Percentiles rank a stretch among this genome's conserved stretches.
These are phyloP conservation scores for Aphidius colemani DNA, from an alignment of 2,888 invertebrate species.

Conservation along the genomic window DNA sequence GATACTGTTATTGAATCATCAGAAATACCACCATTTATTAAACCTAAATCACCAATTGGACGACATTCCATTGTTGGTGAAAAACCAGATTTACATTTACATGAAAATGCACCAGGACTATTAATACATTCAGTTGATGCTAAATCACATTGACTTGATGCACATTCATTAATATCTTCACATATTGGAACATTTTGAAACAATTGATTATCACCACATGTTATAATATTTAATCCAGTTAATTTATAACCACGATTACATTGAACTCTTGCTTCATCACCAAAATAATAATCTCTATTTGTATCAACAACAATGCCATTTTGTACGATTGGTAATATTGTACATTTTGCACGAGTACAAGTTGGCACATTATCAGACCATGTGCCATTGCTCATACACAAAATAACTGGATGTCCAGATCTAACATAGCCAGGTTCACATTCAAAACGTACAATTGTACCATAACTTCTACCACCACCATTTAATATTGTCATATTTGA, in stretches of 20 bases:
- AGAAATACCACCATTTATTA: slow-evolving; percentile 86
- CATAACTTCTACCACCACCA: slow-evolving; percentile 90
- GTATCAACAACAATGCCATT: slow-evolving; percentile 87
- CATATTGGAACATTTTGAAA: slow-evolving; percentile 86
- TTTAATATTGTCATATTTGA: slow-evolving; percentile 86
- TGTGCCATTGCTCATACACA: slow-evolving; percentile 94
- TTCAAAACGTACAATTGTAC: slow-evolving; percentile 89
- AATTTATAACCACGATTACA: slow-evolving; percentile 89
- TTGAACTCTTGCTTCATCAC: slow-evolving; percentile 90
- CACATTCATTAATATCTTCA: slow-evolving; percentile 89
- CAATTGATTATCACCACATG: slow-evolving; percentile 81
- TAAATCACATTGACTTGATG: slow-evolving; percentile 85
- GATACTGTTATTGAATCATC: slow-evolving; percentile 89
- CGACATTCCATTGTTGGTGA: slow-evolving; percentile 85
- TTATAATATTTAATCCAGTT: slow-evolving; percentile 80
- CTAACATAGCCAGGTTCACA: slow-evolving; percentile 90
- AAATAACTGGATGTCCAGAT: slow-evolving; percentile 84
- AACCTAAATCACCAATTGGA: slow-evolving; percentile 86
- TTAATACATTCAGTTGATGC: slow-evolving; percentile 91
- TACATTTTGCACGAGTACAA: slow-evolving; percentile 77
- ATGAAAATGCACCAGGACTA: slow-evolving; percentile 85
- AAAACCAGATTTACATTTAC: slow-evolving; percentile 85
- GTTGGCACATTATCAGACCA: slow-evolving; percentile 92
- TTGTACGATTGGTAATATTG: slow-evolving; percentile 77
- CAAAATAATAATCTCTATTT: slow-evolving; percentile 77